Conservation (phyloP, 2,113 vertebrate genomes). For the Ptilorrhoa leucosticta region DNA sequence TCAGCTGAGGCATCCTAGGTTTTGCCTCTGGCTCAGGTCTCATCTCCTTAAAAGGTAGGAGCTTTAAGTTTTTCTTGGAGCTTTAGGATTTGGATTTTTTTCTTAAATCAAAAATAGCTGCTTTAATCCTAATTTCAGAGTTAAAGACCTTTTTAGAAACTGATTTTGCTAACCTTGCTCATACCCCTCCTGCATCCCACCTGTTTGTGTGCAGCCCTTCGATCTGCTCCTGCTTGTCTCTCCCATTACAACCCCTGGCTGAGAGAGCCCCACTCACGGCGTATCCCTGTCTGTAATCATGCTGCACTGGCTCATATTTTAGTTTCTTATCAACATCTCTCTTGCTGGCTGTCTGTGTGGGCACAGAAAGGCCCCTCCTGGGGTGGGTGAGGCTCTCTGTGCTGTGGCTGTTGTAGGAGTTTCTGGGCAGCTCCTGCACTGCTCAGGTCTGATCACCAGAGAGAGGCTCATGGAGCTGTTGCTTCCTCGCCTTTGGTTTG, state of each 20-base stretch:
- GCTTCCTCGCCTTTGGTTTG: not conserved
- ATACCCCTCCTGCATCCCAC: not conserved
- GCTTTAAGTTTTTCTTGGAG: not conserved
- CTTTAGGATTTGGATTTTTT: not conserved
- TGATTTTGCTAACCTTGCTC: not conserved
- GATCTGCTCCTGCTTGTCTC: not conserved
- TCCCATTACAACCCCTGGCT: rapidly evolving
- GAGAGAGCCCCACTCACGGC: rapidly evolving
- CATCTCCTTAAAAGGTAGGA: not conserved
- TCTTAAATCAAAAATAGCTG: not conserved
- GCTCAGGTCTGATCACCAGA: not conserved
- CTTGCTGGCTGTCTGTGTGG: not conserved
- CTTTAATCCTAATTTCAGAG: not conserved
- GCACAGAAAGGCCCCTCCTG: not conserved
- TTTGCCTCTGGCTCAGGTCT: not conserved
- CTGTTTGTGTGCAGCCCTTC: not conserved
- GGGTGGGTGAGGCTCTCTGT: not conserved
- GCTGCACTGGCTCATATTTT: not conserved
- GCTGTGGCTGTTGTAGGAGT: not conserved
- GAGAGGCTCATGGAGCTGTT: rapidly evolving
- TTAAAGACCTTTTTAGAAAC: not conserved
- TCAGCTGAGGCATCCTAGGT: not conserved
- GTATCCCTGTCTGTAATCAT: not conserved
- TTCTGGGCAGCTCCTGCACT: not conserved
- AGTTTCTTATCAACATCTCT: not conserved